phyloP scores from a whole-genome alignment of 2,113 vertebrate genomes.

The Formicarius rufipectus region DNA sequence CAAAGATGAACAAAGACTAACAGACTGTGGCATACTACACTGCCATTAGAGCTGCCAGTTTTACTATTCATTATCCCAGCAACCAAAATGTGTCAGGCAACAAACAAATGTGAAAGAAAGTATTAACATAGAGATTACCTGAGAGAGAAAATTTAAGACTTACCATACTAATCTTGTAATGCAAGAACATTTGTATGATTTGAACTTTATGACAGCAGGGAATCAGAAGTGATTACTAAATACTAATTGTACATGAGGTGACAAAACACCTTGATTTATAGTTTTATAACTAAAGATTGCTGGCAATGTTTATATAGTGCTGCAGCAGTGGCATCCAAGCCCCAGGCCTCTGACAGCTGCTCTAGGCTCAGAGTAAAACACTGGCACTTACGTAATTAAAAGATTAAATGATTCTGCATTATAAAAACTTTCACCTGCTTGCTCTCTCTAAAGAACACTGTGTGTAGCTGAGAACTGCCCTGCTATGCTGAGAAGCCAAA shows the following conservation, averaged over 20 bases:
- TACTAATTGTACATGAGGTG: neutral
- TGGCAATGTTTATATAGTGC: neutral
- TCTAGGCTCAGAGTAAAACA: neutral
- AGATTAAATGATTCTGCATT: neutral
- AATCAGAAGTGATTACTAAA: neutral
- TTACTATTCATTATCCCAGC: neutral
- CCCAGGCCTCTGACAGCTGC: neutral
- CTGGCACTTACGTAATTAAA: neutral
- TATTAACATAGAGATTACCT: neutral
- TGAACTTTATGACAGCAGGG: neutral
- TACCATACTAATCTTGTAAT: neutral
- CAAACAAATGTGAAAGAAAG: neutral
- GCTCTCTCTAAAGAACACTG: neutral
- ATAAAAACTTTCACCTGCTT: neutral
- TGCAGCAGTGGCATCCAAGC: neutral
- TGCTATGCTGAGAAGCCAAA: slow-evolving; percentile 1
- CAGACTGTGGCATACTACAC: neutral
- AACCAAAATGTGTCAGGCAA: neutral
- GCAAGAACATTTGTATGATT: neutral
- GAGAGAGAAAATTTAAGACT: neutral
- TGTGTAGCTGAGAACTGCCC: neutral
- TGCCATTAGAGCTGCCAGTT: neutral
- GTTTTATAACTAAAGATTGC: neutral
- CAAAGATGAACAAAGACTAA: neutral
- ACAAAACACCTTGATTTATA: neutral